Conservation (phyloP, 2,888 invertebrate genomes). For the Spilosoma lubricipeda region DNA sequence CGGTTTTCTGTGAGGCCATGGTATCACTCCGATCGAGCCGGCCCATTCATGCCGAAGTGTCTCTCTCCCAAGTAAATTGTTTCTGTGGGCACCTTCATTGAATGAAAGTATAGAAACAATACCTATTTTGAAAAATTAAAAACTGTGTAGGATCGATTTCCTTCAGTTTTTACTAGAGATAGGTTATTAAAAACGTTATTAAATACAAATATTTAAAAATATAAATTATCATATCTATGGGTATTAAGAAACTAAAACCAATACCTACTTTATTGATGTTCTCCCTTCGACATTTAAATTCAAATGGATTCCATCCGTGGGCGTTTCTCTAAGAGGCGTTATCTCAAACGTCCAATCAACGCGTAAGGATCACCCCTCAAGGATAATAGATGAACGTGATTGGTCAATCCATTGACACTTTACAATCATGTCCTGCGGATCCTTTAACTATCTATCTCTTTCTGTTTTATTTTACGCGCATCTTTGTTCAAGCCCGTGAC, state of each 20-base stretch:
- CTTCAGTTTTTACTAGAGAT: too few relatives aligned
- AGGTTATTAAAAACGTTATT: too few relatives aligned
- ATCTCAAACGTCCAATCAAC: constrained; percentile 77
- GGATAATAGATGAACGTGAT: constrained; percentile 72
- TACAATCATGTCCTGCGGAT: constrained; percentile 72
- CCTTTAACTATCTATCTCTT: constrained; percentile 58
- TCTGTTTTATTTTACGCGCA: constrained; percentile 23
- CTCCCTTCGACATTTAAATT: constrained; percentile 77
- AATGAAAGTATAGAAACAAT: too few relatives aligned
- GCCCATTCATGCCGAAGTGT: too few relatives aligned
- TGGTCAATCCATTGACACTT: constrained; percentile 66
- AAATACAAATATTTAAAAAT: not conserved
- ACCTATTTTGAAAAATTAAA: too few relatives aligned
- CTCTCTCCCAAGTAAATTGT: too few relatives aligned
- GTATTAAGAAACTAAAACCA: not conserved
- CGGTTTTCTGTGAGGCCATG: too few relatives aligned
- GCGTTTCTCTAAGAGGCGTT: constrained; percentile 75
- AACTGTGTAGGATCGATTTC: too few relatives aligned
- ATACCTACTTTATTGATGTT: constrained; percentile 43
- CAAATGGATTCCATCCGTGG: constrained; percentile 77
- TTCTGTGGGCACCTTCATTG: too few relatives aligned
- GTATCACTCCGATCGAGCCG: too few relatives aligned
- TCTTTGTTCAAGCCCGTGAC: not conserved
- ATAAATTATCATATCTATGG: not conserved
- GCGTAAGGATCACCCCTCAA: constrained; percentile 76